Percentiles rank a stretch among this genome's conserved stretches.
Evolutionary conservation across 2,113 vertebrate species (phyloP).

Genomic region (Charina bottae): DNA sequence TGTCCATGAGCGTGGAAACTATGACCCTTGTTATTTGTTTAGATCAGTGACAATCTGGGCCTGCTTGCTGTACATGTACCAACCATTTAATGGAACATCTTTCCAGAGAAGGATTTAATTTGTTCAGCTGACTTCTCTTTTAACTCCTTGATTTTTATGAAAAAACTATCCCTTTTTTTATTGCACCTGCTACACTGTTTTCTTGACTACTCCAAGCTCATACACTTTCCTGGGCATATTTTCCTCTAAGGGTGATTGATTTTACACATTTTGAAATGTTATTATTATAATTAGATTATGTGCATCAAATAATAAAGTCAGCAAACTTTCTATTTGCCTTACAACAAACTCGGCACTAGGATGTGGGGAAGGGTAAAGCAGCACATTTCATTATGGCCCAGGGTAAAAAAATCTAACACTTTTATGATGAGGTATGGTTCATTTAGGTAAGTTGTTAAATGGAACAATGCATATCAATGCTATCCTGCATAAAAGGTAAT

Average conservation of each 20-base stretch:
- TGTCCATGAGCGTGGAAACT: constrained; percentile 21
- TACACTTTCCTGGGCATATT: neutral
- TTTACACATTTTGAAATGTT: constrained; percentile 14
- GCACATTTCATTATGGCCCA: neutral
- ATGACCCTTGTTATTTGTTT: neutral
- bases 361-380: too few species aligned
- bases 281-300: neutral
- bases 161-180: constrained; percentile 4
- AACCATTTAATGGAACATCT: constrained; percentile 8
- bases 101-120: constrained; percentile 12
- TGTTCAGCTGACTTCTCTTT: constrained; percentile 11
- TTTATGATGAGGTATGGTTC: neutral
- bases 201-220: constrained; percentile 12
- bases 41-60: constrained; percentile 25
- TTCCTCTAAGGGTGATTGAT: constrained; percentile 12
- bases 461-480: neutral
- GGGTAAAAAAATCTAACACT: neutral
- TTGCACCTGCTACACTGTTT: neutral
- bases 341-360: neutral
- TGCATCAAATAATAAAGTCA: constrained; percentile 1
- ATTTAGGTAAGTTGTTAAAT: neutral
- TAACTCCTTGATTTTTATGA: constrained; percentile 22
- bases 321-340: neutral
- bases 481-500: neutral
- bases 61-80: constrained; percentile 18